Evolutionary conservation across 2,113 vertebrate species (phyloP).

Genomic region (Atrichornis clamosus): DNA sequence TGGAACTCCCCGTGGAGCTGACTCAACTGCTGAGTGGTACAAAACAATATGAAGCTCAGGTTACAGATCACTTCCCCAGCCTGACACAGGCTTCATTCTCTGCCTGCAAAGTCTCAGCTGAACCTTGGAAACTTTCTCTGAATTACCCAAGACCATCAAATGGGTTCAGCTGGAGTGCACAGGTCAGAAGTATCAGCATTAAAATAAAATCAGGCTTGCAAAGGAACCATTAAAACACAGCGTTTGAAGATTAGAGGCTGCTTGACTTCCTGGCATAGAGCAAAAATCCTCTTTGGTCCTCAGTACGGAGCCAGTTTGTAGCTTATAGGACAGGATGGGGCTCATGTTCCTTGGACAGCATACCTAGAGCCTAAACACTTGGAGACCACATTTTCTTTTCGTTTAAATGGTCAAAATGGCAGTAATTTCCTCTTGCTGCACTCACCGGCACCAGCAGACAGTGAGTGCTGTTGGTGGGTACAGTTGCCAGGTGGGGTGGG

Average conservation of each 20-base stretch:
- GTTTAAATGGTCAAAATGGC: background rate
- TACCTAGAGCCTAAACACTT: background rate
- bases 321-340: background rate
- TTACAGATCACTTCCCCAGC: constrained; percentile 15
- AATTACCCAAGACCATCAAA: background rate
- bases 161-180: constrained; percentile 21
- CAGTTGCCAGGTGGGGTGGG: background rate
- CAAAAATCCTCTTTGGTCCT: background rate
- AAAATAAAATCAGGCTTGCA: constrained; percentile 3
- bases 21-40: constrained; percentile 5
- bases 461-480: background rate
- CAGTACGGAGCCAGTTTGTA: background rate
- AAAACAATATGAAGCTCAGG: background rate
- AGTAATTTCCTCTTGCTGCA: background rate
- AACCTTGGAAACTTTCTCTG: background rate
- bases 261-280: background rate
- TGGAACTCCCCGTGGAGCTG: constrained; percentile 23
- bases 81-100: background rate
- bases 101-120: background rate
- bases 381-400: background rate
- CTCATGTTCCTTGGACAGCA: background rate
- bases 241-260: background rate
- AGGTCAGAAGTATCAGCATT: background rate
- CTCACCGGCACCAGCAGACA: background rate
- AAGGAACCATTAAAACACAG: background rate